phyloP scores from a whole-genome alignment of 2,888 invertebrate genomes.

The Dynastes tityus region DNA sequence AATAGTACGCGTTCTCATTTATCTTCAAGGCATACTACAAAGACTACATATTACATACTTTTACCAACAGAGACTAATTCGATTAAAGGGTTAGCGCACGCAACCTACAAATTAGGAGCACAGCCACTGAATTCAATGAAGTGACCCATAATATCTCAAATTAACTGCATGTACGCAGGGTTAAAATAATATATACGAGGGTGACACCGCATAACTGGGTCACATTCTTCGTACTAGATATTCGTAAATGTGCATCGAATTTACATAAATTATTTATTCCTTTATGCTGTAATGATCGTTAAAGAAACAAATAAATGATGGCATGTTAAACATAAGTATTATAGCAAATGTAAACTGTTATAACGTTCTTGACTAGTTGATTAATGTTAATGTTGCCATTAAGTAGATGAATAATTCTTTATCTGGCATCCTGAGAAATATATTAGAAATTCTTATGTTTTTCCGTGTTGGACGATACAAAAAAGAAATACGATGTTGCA shows the following conservation, averaged over 20 bases:
- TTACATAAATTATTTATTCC: background rate
- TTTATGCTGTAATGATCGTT: constrained; percentile 2
- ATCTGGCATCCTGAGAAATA: too few species aligned
- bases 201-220: constrained; percentile 29
- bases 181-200: constrained; percentile 40
- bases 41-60: constrained; percentile 17
- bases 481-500: too few species aligned
- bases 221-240: constrained; percentile 15
- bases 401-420: background rate
- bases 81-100: constrained; percentile 32
- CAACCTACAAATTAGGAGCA: constrained; percentile 36
- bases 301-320: background rate
- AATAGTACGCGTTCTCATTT: constrained; percentile 26
- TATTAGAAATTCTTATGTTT: too few species aligned
- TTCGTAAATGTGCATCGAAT: background rate
- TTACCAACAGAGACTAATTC: constrained; percentile 22
- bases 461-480: too few species aligned
- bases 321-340: background rate
- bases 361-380: background rate
- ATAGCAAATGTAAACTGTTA: background rate
- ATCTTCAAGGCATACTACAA: background rate
- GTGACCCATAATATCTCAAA: constrained; percentile 29
- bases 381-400: constrained; percentile 2
- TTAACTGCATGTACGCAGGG: constrained; percentile 30
- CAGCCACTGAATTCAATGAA: constrained; percentile 32